phyloP scores from a whole-genome alignment of 2,113 vertebrate genomes.

The Oncorhynchus clarkii region DNA sequence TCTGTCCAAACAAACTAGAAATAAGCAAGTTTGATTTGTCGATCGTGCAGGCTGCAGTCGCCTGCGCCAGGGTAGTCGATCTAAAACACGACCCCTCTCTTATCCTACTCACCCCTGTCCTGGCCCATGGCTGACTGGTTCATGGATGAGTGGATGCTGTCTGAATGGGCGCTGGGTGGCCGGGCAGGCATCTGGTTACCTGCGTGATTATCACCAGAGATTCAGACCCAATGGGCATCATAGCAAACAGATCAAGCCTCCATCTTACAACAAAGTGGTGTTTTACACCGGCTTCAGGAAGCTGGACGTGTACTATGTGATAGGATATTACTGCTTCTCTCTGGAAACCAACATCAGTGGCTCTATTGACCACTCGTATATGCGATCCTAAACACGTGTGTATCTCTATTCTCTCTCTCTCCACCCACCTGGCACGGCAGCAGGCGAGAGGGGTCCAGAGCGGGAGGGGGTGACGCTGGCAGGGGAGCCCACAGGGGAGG shows the following conservation, averaged over 20 bases:
- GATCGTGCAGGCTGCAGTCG: too few species aligned
- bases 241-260: not conserved
- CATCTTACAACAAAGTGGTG: not conserved
- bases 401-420: not conserved
- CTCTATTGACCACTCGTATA: not conserved
- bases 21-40: too few species aligned
- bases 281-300: not conserved
- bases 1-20: too few species aligned
- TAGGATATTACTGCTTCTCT: not conserved
- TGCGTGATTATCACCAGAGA: constrained; percentile 48
- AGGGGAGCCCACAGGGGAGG: constrained; percentile 95
- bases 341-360: not conserved
- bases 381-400: not conserved
- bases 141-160: constrained; percentile 93
- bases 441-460: constrained; percentile 92
- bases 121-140: constrained; percentile 91
- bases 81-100: not conserved
- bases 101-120: constrained; percentile 84
- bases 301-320: not conserved
- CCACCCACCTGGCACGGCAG: constrained; percentile 88
- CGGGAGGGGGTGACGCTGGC: constrained; percentile 93
- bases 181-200: constrained; percentile 98
- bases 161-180: constrained; percentile 95
- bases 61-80: too few species aligned
- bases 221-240: constrained; percentile 39